A percentile compares a stretch with the other conserved stretches of the same genome.
phyloP scores from a whole-genome alignment of 2,888 invertebrate genomes.

The Morpho helenor region DNA sequence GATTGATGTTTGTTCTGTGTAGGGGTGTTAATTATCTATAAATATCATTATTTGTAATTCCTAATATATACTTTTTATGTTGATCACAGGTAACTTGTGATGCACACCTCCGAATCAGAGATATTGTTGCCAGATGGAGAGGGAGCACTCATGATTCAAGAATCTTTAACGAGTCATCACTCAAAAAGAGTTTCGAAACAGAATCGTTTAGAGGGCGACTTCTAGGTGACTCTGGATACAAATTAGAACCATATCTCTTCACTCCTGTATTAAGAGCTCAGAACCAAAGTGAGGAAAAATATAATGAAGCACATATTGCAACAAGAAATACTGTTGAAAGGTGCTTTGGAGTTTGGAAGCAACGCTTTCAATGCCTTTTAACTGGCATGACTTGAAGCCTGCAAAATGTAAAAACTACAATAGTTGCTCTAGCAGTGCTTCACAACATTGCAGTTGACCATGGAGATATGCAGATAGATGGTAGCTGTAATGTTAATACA shows the following conservation, averaged over 20 bases:
- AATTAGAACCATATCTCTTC: conserved; percentile 24
- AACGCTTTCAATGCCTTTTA: not conserved
- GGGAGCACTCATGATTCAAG: not conserved
- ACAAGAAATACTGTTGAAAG: conserved; percentile 25
- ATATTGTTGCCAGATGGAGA: conserved; percentile 4
- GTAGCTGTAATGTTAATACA: too few species aligned
- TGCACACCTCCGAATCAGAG: conserved; percentile 11
- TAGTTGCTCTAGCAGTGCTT: conserved; percentile 2
- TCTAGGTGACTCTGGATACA: conserved; percentile 28
- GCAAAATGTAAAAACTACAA: not conserved
- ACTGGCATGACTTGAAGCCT: not conserved
- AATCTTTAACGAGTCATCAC: conserved; percentile 10
- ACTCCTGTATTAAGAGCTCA: conserved; percentile 20
- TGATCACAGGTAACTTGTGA: conserved; percentile 10
- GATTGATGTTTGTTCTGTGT: not conserved
- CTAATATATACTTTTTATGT: not conserved
- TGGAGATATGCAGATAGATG: not conserved
- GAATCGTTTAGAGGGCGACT: conserved; percentile 22
- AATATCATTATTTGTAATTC: not conserved
- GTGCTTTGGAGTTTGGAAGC: conserved; percentile 26
- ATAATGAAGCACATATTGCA: conserved; percentile 24
- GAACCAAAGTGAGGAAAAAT: conserved; percentile 20
- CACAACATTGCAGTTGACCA: conserved; percentile 6
- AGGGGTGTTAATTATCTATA: not conserved
- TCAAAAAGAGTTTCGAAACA: conserved; percentile 12